Base-by-base conservation (phyloP, 2,888 invertebrate genomes). In the Idaea dimidiata region DNA sequence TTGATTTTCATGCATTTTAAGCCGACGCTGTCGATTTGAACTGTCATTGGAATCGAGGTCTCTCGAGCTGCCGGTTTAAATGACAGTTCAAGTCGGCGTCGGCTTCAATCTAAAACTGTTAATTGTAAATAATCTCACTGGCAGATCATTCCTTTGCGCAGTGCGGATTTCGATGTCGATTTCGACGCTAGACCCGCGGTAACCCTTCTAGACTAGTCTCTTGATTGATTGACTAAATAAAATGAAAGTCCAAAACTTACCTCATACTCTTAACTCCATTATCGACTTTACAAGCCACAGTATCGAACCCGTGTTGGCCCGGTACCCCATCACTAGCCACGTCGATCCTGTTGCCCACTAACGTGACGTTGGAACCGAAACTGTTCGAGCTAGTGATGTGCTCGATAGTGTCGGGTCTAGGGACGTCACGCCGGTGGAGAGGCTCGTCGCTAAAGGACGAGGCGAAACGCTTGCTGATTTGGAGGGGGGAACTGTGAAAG, bases 301-400 rank as follows among this genome's bases (percentile, higher is more conserved):
- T 93, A 76, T 94, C 94, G 59, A 95, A 89, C 43, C 95, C 93
- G 55, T 79, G n/a, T 59, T 68, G 71, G 6, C 75, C 0, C 77
- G 81, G 55, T 75, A 79, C 14, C 73, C 72, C 81, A 60, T 88
- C 86, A 53, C 85, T 84, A 16, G 88, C 91, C 58, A 98, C 94
- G 77, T 97, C 97, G 67, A 98, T 97, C 76, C 97, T 93, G 85
- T 98, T 98, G 24, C 98, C 98, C 43, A 97, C 94, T 6, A 98
- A 89, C 3, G 96, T 95, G 4, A 96, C 95, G 79, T 96, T 97
- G 63, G 96, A 96, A 0, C 97, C 97, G 82, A 97, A 96, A 75
- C 96, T 96, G 64, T 94, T 94, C 0, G 94, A 94, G 18, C 88
- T 89, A 1, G 89, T 83, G 31, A 88, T 79, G 61, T 90, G 88